Percentiles rank a stretch among this genome's conserved stretches.
phyloP scores from a whole-genome alignment of 2,113 vertebrate genomes.

The Pedionomus torquatus region DNA sequence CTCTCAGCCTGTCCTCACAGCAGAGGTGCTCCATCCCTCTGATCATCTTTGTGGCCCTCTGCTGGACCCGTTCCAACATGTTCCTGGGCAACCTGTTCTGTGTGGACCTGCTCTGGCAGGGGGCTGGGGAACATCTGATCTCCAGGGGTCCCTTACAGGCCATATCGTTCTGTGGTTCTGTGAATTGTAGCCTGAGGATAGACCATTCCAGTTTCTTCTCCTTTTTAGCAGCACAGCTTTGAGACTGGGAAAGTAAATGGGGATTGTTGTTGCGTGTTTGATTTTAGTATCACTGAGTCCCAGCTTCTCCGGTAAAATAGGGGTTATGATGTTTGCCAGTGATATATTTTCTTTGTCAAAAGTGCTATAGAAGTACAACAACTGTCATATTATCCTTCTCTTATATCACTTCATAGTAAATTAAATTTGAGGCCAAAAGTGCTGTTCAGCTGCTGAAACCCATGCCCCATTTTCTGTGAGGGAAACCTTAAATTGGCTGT shows the following conservation, averaged over 20 bases:
- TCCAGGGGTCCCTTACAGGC: no score
- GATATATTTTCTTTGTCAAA: background rate
- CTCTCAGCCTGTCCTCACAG: no score
- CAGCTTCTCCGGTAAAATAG: background rate
- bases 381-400: background rate
- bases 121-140: no score
- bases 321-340: background rate
- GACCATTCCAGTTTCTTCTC: background rate
- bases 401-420: background rate
- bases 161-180: no score
- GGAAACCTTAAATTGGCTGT: conserved; percentile 17
- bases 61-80: no score
- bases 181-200: background rate
- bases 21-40: no score
- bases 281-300: background rate
- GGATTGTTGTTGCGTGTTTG: background rate
- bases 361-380: background rate
- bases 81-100: no score
- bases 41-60: no score
- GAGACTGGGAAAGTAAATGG: background rate
- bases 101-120: no score
- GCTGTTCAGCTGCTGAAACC: background rate
- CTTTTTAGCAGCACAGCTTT: background rate
- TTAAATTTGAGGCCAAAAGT: conserved; percentile 36
- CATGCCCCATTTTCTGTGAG: conserved; percentile 1